Conservation (phyloP, 2,888 invertebrate species). For the Cloeon dipterum region DNA sequence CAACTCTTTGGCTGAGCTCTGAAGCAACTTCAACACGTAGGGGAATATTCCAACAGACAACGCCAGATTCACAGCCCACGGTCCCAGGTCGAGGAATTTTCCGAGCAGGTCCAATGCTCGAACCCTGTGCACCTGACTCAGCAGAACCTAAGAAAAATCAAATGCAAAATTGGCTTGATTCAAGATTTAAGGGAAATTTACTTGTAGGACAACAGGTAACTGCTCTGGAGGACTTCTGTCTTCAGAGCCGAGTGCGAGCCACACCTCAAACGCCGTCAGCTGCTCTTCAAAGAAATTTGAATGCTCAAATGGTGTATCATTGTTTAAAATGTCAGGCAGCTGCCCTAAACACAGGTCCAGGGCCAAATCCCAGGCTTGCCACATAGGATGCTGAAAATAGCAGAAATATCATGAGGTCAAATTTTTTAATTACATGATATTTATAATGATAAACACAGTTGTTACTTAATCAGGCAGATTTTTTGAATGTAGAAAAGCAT, state of each 20-base stretch:
- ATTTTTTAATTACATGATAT: neutral
- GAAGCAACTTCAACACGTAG: slow-evolving; percentile 88
- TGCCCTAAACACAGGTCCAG: slow-evolving; percentile 85
- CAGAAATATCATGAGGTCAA: neutral
- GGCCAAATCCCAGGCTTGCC: slow-evolving; percentile 96
- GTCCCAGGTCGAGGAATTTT: slow-evolving; percentile 82
- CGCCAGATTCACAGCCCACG: slow-evolving; percentile 88
- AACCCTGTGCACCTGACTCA: slow-evolving; percentile 64
- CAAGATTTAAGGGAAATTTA: slow-evolving; percentile 16
- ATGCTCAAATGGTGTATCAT: slow-evolving; percentile 37
- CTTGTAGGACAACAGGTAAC: slow-evolving; percentile 91
- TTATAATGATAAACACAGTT: neutral
- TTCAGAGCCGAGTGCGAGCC: slow-evolving; percentile 63
- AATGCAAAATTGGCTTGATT: no score
- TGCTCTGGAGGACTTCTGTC: slow-evolving; percentile 78
- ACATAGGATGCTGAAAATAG: slow-evolving; percentile 60
- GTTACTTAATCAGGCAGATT: neutral
- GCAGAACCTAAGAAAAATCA: slow-evolving; percentile 16
- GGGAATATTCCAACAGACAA: slow-evolving; percentile 97
- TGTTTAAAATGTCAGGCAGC: slow-evolving; percentile 49
- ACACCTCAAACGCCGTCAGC: slow-evolving; percentile 90
- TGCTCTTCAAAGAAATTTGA: slow-evolving; percentile 95
- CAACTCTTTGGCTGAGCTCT: slow-evolving; percentile 81
- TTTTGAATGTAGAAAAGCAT: no score
- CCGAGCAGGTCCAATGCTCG: slow-evolving; percentile 86